Conservation (phyloP, 2,888 invertebrate species). For the Luperina nickerlii region DNA sequence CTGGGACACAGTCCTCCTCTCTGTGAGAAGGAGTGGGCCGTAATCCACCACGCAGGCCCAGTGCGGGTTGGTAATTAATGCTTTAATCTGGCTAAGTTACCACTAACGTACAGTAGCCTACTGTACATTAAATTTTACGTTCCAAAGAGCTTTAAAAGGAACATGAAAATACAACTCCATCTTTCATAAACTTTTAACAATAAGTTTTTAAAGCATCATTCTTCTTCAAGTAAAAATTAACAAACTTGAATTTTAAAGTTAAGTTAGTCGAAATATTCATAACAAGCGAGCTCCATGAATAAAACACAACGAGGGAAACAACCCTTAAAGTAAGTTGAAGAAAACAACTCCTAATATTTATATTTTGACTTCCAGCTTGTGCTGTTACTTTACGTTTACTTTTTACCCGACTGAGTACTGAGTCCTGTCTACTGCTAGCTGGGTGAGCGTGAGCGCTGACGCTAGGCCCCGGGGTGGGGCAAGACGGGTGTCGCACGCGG, state of each 20-base stretch:
- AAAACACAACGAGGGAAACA: slow-evolving; percentile 53
- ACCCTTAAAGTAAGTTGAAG: slow-evolving; percentile 52
- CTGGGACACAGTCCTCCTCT: too few species aligned
- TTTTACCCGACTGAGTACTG: too few species aligned
- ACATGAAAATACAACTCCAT: slow-evolving; percentile 17
- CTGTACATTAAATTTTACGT: too few species aligned
- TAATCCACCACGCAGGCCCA: too few species aligned
- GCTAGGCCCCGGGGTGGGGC: too few species aligned
- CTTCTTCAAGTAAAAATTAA: slow-evolving; percentile 40
- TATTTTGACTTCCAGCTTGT: slow-evolving; percentile 19
- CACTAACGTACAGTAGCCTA: neutral
- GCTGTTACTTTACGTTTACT: neutral
- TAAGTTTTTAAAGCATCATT: slow-evolving; percentile 30
- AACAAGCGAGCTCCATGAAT: slow-evolving; percentile 55
- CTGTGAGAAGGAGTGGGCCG: too few species aligned
- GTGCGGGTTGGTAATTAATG: too few species aligned
- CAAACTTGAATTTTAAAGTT: slow-evolving; percentile 58
- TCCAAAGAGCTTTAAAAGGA: neutral
- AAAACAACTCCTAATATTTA: slow-evolving; percentile 31
- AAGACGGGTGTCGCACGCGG: too few species aligned
- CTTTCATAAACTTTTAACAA: slow-evolving; percentile 24
- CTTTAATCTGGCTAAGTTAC: neutral
- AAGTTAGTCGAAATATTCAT: slow-evolving; percentile 59
- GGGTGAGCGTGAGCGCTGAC: too few species aligned
- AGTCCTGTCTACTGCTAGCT: too few species aligned